A percentile compares a stretch with the other conserved stretches of the same genome.
Evolutionary conservation across 2,797 vertebrate genomes (phyloP).

Genomic region (Eulemur rubriventer): DNA sequence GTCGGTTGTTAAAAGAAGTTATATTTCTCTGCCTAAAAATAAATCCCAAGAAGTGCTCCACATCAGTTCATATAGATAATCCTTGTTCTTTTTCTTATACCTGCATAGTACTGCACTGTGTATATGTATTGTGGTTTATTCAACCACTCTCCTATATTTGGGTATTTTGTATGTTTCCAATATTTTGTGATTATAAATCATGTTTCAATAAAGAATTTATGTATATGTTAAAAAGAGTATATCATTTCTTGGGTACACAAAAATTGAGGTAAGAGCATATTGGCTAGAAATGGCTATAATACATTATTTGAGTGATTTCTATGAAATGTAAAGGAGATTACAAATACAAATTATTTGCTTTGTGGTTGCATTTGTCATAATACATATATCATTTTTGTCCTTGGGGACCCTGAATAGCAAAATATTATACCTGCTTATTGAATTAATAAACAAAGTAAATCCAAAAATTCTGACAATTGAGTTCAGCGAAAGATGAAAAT

Average conservation of each 20-base stretch:
- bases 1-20: not conserved
- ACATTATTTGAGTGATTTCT: not conserved
- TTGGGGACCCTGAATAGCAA: not conserved
- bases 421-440: not conserved
- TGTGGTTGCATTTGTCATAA: slow-evolving; percentile 1
- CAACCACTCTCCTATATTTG: not conserved
- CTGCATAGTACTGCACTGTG: not conserved
- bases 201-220: not conserved
- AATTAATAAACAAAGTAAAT: slow-evolving; percentile 11
- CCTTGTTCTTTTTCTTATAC: not conserved
- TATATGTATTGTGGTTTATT: not conserved
- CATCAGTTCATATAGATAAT: not conserved
- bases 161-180: not conserved
- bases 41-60: not conserved
- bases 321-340: not conserved
- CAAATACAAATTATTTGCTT: slow-evolving; percentile 14
- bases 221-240: not conserved
- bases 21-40: not conserved
- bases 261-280: not conserved
- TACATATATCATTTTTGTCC: not conserved
- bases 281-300: not conserved
- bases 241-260: not conserved
- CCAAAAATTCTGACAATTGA: not conserved
- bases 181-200: not conserved
- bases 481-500: not conserved